These are phyloP conservation scores for Amphiura filiformis DNA, from an alignment of 35 echinoderm and acorn worm genomes.

Conservation along the genomic window DNA sequence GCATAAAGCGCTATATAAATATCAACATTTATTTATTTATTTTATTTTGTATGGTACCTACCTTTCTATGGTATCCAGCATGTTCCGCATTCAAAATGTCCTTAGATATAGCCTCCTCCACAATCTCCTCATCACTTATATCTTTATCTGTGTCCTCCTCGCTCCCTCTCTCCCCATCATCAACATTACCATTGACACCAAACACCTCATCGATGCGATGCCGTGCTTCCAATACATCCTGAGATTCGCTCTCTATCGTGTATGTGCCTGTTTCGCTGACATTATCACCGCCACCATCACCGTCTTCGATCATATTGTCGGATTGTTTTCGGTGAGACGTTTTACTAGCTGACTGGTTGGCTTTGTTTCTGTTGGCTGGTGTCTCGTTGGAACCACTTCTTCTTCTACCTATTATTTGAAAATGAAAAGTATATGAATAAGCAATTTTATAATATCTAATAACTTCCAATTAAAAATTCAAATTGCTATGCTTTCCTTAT, in stretches of 20 bases:
- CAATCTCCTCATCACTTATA: conserved; percentile 52
- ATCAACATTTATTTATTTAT: too few species aligned
- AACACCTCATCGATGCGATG: conserved; percentile 86
- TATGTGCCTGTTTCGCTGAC: conserved; percentile 94
- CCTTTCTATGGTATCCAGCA: not conserved
- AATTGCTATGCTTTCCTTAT: too few species aligned
- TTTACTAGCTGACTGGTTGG: not conserved
- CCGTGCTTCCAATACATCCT: conserved; percentile 68
- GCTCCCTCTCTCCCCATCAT: conserved; percentile 35
- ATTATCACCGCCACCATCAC: conserved; percentile 55
- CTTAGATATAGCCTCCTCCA: conserved; percentile 48
- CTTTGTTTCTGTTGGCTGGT: conserved; percentile 13
- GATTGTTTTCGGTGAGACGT: not conserved
- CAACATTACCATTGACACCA: conserved; percentile 43
- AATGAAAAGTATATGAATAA: too few species aligned
- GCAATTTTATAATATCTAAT: too few species aligned
- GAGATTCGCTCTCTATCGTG: conserved; percentile 92
- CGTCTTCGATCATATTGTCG: not conserved
- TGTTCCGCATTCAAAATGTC: not conserved
- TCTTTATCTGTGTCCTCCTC: conserved; percentile 88
- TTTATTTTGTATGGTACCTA: too few species aligned
- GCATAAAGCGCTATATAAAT: too few species aligned
- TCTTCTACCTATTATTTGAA: conserved; percentile 18
- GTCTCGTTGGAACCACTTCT: not conserved
- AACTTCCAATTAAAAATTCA: too few species aligned